Conservation (phyloP, 2,888 invertebrate species). For the Harmothoe impar region DNA sequence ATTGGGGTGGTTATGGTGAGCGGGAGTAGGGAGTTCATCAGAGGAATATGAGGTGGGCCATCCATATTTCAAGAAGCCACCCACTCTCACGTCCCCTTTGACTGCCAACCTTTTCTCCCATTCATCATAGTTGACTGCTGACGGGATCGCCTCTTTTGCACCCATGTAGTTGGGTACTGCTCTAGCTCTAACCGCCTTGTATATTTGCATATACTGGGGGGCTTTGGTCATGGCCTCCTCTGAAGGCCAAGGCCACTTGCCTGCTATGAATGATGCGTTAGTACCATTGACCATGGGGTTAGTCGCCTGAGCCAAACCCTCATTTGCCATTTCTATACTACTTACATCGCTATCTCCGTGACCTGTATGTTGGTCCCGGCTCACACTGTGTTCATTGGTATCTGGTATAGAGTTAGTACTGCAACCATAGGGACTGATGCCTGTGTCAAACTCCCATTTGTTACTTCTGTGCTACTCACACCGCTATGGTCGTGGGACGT, state of each 20-base stretch:
- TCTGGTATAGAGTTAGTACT: too few relatives aligned
- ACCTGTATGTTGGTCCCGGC: too few relatives aligned
- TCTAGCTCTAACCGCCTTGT: background rate
- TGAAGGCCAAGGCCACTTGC: background rate
- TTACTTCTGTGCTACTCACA: too few relatives aligned
- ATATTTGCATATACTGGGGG: background rate
- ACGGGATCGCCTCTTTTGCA: background rate
- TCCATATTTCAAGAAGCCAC: background rate
- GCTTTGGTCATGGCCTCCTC: background rate
- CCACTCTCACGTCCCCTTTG: background rate
- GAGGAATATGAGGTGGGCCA: background rate
- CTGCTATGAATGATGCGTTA: too few relatives aligned
- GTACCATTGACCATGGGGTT: too few relatives aligned
- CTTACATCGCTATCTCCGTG: too few relatives aligned
- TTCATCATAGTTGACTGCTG: background rate
- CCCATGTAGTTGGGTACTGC: background rate
- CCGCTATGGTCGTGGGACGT: too few relatives aligned
- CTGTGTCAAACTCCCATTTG: too few relatives aligned
- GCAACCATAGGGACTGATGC: too few relatives aligned
- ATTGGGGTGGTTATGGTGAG: background rate
- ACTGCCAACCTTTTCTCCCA: background rate
- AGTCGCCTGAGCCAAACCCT: too few relatives aligned
- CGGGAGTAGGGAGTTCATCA: background rate
- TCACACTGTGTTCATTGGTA: too few relatives aligned
- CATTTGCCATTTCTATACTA: too few relatives aligned